Base-by-base conservation (phyloP, 2,797 vertebrate species). In the Dipus sagitta region DNA sequence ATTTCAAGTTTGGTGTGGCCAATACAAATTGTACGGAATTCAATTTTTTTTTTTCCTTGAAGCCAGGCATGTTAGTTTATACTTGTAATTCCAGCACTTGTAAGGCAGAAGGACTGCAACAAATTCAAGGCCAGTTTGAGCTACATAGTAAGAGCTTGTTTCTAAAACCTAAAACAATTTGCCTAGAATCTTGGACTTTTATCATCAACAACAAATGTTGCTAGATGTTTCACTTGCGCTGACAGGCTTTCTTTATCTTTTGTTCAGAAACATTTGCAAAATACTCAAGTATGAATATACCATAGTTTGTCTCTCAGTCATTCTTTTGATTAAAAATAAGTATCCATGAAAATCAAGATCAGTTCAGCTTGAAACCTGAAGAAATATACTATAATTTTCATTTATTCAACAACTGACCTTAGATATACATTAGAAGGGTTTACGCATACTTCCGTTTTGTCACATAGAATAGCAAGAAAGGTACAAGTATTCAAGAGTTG, bases 281-380 rank as follows among this genome's bases (percentile, higher is more conserved):
- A 81, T 58, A 85, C 62, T 81, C 10, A 79, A 87, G 24, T 80
- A 23, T 71, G 32, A 93, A 47, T 88, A 75, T 80, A 71, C 18
- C 42, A 85, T 65, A 85, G 38, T 32, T 91, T 72, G 64, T 42
- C 23, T 47, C 54, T 84, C 42, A 42, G 79, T 65, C 12, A 70
- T n/a, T n/a, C 15, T 88, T 91, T 90, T 52, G 70, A 84, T 70
- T 88, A 54, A 64, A 93, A 80, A 42, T 64, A 14, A 0, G n/a
- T 76, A 75, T 91, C 30, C 75, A 13, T 76, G 68, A 71, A 93
- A 82, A 86, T 83, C 15, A 77, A 70, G 18, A 14, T 67, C 87
- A 68, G 58, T 92, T 95, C 58, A 70, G 42, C 18, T 81, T 84
- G 38, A 30, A 93, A 68, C 14, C 81, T 38, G 84, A 70, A 17